These are phyloP conservation scores for Notothenia coriiceps DNA, from an alignment of 2,113 vertebrate genomes.

Conservation along the genomic window DNA sequence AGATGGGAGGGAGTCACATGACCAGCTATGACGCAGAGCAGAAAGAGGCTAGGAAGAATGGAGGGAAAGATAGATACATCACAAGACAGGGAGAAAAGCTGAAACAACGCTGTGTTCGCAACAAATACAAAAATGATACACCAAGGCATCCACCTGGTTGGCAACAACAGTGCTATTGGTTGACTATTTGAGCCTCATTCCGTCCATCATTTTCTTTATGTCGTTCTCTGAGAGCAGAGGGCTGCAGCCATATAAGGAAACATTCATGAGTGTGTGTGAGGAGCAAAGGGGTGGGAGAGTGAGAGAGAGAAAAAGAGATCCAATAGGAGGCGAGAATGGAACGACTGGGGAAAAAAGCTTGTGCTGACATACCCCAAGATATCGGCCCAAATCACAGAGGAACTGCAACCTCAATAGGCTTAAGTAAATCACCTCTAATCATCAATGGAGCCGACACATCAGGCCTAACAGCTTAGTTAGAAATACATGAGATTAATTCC, in stretches of 20 bases:
- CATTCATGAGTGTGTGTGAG: slow-evolving; percentile 58
- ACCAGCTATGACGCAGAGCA: slow-evolving; percentile 69
- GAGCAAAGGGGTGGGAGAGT: slow-evolving; percentile 53
- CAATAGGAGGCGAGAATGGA: slow-evolving; percentile 52
- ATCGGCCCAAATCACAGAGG: slow-evolving; percentile 37
- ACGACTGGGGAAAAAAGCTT: slow-evolving; percentile 40
- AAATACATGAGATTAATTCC: slow-evolving; percentile 28
- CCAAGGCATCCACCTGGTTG: neutral
- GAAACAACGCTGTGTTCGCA: slow-evolving; percentile 41
- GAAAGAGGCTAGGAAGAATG: slow-evolving; percentile 63
- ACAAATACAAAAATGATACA: slow-evolving; percentile 34
- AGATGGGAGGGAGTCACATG: slow-evolving; percentile 74
- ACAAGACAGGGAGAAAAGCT: slow-evolving; percentile 48
- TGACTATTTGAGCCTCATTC: slow-evolving; percentile 49
- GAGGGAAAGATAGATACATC: slow-evolving; percentile 67
- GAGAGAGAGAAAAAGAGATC: slow-evolving; percentile 38
- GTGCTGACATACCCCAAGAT: slow-evolving; percentile 32
- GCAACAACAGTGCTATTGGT: slow-evolving; percentile 2
- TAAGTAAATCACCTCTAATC: slow-evolving; percentile 54
- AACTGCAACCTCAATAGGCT: slow-evolving; percentile 45
- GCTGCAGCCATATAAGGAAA: slow-evolving; percentile 80
- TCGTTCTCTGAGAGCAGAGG: slow-evolving; percentile 59
- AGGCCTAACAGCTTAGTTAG: slow-evolving; percentile 1
- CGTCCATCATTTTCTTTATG: slow-evolving; percentile 47
- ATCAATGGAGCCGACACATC: slow-evolving; percentile 38